These are phyloP conservation scores for Molorchus minor DNA, from an alignment of 2,888 invertebrate genomes.

Conservation along the genomic window DNA sequence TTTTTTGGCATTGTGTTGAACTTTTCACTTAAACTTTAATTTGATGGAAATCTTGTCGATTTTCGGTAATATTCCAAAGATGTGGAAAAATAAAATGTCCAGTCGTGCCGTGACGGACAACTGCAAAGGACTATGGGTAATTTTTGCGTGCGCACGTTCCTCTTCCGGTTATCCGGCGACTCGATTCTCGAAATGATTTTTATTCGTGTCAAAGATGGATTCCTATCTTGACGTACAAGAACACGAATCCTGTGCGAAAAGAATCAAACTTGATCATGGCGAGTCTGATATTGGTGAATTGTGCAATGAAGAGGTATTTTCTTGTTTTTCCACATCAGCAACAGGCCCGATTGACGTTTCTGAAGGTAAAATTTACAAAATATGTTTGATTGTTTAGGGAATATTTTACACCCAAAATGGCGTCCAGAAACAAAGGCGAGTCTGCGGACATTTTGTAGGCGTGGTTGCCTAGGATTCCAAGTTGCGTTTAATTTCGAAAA, in stretches of 20 bases:
- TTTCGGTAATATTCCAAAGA: conserved; percentile 35
- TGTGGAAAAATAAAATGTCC: conserved; percentile 36
- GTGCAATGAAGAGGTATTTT: conserved; percentile 57
- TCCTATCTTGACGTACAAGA: conserved; percentile 61
- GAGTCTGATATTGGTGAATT: conserved; percentile 57
- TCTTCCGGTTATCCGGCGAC: conserved; percentile 52
- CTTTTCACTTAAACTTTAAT: conserved; percentile 35
- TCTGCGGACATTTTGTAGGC: conserved; percentile 62
- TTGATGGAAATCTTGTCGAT: conserved; percentile 33
- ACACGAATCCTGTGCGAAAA: conserved; percentile 62
- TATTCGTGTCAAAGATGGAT: conserved; percentile 64
- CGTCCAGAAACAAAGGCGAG: conserved; percentile 57
- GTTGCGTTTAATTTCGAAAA: conserved; percentile 38
- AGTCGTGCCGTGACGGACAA: conserved; percentile 42
- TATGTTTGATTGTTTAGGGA: conserved; percentile 61
- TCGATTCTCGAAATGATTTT: conserved; percentile 45
- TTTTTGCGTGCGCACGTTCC: conserved; percentile 46
- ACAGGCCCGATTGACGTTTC: conserved; percentile 56
- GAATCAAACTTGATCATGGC: conserved; percentile 59
- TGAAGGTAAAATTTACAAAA: conserved; percentile 63
- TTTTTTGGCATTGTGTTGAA: conserved; percentile 67
- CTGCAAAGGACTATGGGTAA: conserved; percentile 46
- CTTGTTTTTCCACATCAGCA: conserved; percentile 56
- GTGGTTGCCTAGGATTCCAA: conserved; percentile 53
- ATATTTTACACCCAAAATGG: conserved; percentile 60